Conservation (phyloP, 2,113 vertebrate genomes). For the Chaetorhynchus papuensis region DNA sequence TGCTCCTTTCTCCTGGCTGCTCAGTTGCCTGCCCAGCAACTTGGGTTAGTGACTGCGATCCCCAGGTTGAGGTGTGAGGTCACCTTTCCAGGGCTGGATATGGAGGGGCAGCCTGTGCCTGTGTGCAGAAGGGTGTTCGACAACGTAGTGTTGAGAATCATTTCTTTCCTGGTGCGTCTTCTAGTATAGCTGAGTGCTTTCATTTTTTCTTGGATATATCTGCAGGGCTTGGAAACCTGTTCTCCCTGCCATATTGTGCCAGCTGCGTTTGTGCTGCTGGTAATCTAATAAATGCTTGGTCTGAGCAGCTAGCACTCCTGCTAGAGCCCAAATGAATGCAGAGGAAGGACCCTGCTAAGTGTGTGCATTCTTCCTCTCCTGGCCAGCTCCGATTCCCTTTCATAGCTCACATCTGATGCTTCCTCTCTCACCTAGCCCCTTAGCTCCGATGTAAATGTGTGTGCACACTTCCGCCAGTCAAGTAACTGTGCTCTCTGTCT, state of each 20-base stretch:
- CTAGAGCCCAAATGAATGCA: slow-evolving; percentile 53
- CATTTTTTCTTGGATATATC: not conserved
- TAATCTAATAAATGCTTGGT: slow-evolving; percentile 46
- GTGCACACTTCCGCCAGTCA: slow-evolving; percentile 68
- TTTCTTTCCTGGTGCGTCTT: not conserved
- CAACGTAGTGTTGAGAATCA: not conserved
- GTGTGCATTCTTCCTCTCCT: slow-evolving; percentile 58
- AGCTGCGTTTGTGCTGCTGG: not conserved
- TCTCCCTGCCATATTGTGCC: slow-evolving; percentile 30
- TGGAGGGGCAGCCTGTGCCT: not conserved
- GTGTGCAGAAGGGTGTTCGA: not conserved
- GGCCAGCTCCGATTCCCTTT: slow-evolving; percentile 50
- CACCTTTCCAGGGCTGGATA: not conserved
- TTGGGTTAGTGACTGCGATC: not conserved
- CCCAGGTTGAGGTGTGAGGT: not conserved
- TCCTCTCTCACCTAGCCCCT: slow-evolving; percentile 58
- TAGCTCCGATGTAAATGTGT: slow-evolving; percentile 61
- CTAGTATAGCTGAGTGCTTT: not conserved
- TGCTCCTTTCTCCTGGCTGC: not conserved
- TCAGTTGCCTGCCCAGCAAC: fast-evolving
- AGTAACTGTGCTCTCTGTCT: slow-evolving; percentile 69
- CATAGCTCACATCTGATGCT: slow-evolving; percentile 60
- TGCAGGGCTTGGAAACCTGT: not conserved
- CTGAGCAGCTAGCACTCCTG: slow-evolving; percentile 50
- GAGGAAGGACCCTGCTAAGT: slow-evolving; percentile 58